Base-by-base conservation (phyloP, 2,797 vertebrate species). In the Sebastes trivittatus region DNA sequence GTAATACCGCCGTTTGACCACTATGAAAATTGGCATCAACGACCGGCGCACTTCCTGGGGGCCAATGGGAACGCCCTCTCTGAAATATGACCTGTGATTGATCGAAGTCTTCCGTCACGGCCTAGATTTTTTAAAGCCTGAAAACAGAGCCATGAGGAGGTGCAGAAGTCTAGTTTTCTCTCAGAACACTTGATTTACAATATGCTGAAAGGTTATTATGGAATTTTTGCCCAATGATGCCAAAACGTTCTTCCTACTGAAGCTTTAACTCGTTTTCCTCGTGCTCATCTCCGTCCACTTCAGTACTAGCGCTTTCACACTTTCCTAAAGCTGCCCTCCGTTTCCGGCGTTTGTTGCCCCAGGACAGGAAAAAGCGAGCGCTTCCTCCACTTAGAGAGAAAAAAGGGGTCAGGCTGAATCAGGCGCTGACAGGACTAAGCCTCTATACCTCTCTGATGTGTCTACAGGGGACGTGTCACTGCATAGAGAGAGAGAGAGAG, bases 341-440 rank as follows among this genome's bases (percentile, higher is more conserved):
- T 82, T 62, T 78, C 66, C 27, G 14, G 81, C 88, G 79, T 88
- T 88, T 87, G 89, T 94, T 91, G 90, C 96, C 92, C 90, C 86
- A 75, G 93, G 95, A 92, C 94, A 94, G 85, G 91, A 93, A 94
- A 95, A 94, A 91, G 91, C 89, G 68, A 94, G 93, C 90, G 94
- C 95, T 94, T 95, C 94, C 89, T 93, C 94, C 93, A 93, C 94
- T 92, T 95, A 94, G 75, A 86, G 87, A 88, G 82, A 82, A 90
- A 92, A 42, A 46, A 88, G 85, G 73, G 88, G 85, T 92, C 93
- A 92, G 89, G 90, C 81, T 95, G 94, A 95, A 95, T 96, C 95
- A 96, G 96, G 95, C 6, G 81, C 72, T 95, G 96, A 96, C 95
- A 96, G 90, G 84, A 85, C 90, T 92, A 92, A 95, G 94, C 94